Evolutionary conservation across 2,888 invertebrate species (phyloP), one percentile per base, ranked within the genome.

Genomic region (Malthinus seriepunctatus): DNA sequence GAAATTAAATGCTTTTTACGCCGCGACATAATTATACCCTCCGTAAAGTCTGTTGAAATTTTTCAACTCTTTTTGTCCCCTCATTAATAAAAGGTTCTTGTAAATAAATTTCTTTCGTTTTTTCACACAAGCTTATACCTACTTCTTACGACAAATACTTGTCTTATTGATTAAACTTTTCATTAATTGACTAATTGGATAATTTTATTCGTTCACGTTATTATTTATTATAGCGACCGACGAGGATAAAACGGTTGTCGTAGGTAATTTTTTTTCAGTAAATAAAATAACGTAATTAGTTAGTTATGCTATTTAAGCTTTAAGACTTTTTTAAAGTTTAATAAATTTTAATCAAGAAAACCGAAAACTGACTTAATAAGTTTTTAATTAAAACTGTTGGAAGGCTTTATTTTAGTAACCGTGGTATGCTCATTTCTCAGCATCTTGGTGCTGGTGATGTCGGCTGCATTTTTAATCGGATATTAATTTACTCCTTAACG

Each of bases 351-450:
- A 64, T 67, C 66, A 64, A 60, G 63, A 60, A 62, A 65, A 64
- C 64, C 66, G 67, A 69, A 67, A 68, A 67, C 65, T 63, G 67
- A 65, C 67, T 69, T 68, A 68, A 69, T 69, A 67, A 69, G 66
- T 66, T 67, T 67, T 69, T 69, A 69, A 69, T 69, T 69, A 67
- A 69, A 69, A 67, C 63, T 57, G 63, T 56, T 65, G 55, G 66
- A 45, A 63, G 54, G 59, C 44, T 55, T 59, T 61, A 62, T 63
- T 61, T 48, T 52, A 51, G 49, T 52, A 59, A 56, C 60, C 63
- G 57, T 57, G 58, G 64, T 55, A 60, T 64, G 62, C 57, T 64
- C 65, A 59, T 60, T 64, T 55, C 60, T 32, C 52, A 60, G 49
- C 59, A 44, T 53, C 56, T 59, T 57, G 44, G 60, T 23, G n/a